Evolutionary conservation across 2,888 invertebrate species (phyloP), one percentile per base, ranked within the genome.

Genomic region (Eupithecia abbreviata): DNA sequence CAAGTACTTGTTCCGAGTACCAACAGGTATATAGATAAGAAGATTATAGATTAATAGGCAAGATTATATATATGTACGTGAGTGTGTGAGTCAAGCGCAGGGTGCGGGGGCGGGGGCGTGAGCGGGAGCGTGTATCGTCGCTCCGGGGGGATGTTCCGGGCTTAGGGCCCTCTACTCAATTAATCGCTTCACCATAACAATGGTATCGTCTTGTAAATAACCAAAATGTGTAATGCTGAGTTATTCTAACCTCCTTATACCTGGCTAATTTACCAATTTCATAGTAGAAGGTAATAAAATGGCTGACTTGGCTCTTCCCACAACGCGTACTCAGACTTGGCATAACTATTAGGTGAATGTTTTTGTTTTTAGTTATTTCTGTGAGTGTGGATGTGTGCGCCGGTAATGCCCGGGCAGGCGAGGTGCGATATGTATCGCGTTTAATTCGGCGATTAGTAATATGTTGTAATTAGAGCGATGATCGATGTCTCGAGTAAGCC

Each of bases 401-500:
- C 6, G 41, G 65, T 13, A 65, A 12, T 15, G 30, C 0, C 41
- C 12, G 1, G 62, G 62, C 18, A 30, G 30, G 30, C 2, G n/a
- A 15, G 2, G 13, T 13, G 15, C 66, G 43, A n/a, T 18, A 13
- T 12, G 10, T 45, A 68, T 68, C 68, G 45, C 45, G 45, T 18
- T 6, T 68, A n/a, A 68, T 68, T 47, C 69, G 47, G 69, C 69
- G 83, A 84, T 84, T 84, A 85, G 45, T 78, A 75, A 66, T 66
- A 66, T 7, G 42, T 82, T 76, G 88, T 92, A 93, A 93, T 93
- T 93, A 92, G 91, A 89, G 84, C 92, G 90, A 90, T 93, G 93
- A 93, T 93, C 92, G 93, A 93, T 93, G 93, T 91, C 91, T 92
- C 89, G 85, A 89, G 89, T 90, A 90, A 92, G 90, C 83, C 80